Base-by-base conservation (phyloP, 2,113 vertebrate species). In the Eudyptes chrysolophus region DNA sequence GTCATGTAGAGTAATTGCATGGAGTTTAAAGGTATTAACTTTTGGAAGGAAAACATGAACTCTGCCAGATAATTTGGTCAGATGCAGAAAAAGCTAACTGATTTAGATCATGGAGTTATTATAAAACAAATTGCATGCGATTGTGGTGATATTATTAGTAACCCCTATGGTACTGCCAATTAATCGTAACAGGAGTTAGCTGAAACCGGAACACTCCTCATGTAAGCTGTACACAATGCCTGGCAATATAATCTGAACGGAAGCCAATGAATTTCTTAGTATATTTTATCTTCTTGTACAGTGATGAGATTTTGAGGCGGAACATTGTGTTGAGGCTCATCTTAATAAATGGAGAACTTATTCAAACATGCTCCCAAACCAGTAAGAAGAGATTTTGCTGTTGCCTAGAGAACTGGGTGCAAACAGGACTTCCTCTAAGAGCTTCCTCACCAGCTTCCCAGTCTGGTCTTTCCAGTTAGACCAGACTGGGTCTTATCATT, bases 51-150 rank as follows among this genome's bases (percentile, higher is more conserved):
- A 90, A 96, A 80, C 40, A 70, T 83, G 78, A 96, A 91, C 60
- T 71, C 61, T 70, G 65, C 58, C 71, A 87, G 69, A 52, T 92
- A 94, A 94, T 95, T 90, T 91, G 58, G 55, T 93, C 76, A 96
- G 54, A 44, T 84, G 30, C 78, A 72, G 44, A 95, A 96, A 95
- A 40, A 96, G 79, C 68, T 85, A 91, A 90, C 86, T 90, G 34
- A 93, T 94, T 93, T 44, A 55, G 34, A 94, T 93, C 66, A 93
- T 44, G 51, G 32, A 92, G 48, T 69, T 96, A 87, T 93, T 94
- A 83, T 81, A 82, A 96, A 97, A 85, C 48, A 93, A 97, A 96
- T 84, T 95, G 42, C 52, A 90, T 77, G 34, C 66, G n/a, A 87
- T 89, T 87, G 29, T 61, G 48, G 42, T 69, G 65, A 90, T 97